Base-by-base conservation (phyloP, 2,113 vertebrate genomes). In the Equus quagga region DNA sequence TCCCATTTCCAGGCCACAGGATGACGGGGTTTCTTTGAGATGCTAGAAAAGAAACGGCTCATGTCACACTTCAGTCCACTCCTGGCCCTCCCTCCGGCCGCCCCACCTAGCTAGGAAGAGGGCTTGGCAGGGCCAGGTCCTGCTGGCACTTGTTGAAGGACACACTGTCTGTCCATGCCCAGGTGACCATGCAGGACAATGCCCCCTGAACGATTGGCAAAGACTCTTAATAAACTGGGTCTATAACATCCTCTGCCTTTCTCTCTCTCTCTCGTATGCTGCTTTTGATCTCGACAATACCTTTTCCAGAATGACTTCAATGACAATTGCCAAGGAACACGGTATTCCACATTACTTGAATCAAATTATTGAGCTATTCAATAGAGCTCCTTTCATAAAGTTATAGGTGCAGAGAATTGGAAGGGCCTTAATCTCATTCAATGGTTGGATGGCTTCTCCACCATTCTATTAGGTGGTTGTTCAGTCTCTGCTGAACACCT, bases 271-370 rank as follows among this genome's bases (percentile, higher is more conserved):
- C 33, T 33, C 72, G 14, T 65, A 1, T 5, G 7, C 64, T 87
- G 10, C 79, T 79, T 95, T 62, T 72, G 82, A 88, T 96, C 93
- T 64, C 83, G 70, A 65, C 15, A 72, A 79, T 69, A 28, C 9
- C 72, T 83, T 96, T 87, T 60, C 46, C 56, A 73, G 65, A 31
- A 81, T 51, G 70, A 93, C 58, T 69, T 76, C 62, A 87, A 65
- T 88, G 80, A 91, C 79, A 97, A 94, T 44, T 81, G 94, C 89
- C 67, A 58, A 88, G 4, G n/a, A 76, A 83, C 14, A 64, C 3
- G n/a, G 49, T 87, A 96, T 89, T 81, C 92, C 64, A 51, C 70
- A 15, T 51, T 46, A 62, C 94, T 46, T 23, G 70, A 95, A 65
- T 95, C 85, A 49, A 7, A n/a, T 31, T 67, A 76, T 64, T 64